Evolutionary conservation across 2,888 invertebrate species (phyloP).

Genomic region (Dendrolimus pini): DNA sequence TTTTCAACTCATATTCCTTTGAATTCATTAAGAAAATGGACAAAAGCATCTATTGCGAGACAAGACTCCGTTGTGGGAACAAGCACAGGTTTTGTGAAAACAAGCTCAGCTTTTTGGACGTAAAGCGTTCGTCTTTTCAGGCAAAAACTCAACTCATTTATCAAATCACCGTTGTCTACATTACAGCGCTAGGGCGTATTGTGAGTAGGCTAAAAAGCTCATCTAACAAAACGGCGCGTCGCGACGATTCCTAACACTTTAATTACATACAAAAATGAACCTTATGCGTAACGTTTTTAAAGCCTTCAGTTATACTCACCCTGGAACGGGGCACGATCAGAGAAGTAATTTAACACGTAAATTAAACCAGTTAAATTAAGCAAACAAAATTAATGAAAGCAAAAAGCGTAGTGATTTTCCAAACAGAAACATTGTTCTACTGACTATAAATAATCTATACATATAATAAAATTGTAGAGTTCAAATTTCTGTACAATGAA

Average conservation of each 20-base stretch:
- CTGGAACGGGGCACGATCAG: slow-evolving; percentile 29
- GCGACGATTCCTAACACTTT: slow-evolving; percentile 26
- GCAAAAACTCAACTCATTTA: slow-evolving; percentile 61
- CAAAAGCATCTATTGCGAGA: slow-evolving; percentile 32
- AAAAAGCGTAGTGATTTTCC: slow-evolving; percentile 46
- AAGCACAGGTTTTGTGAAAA: slow-evolving; percentile 43
- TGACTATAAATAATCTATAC: slow-evolving; percentile 17
- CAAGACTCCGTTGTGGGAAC: slow-evolving; percentile 30
- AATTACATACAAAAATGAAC: slow-evolving; percentile 38
- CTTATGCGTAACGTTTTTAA: slow-evolving; percentile 26
- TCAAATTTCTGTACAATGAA: too few species aligned
- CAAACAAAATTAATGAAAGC: slow-evolving; percentile 56
- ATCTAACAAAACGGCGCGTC: slow-evolving; percentile 44
- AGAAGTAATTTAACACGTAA: slow-evolving; percentile 48
- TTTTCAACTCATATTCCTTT: slow-evolving; percentile 17
- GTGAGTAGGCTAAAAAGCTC: slow-evolving; percentile 61
- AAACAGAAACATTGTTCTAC: slow-evolving; percentile 39
- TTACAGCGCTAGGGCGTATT: slow-evolving; percentile 51
- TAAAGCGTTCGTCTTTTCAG: slow-evolving; percentile 49
- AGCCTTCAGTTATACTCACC: slow-evolving; percentile 13
- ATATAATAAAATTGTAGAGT: too few species aligned
- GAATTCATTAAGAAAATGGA: slow-evolving; percentile 13
- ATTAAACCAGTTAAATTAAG: slow-evolving; percentile 58
- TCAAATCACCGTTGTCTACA: slow-evolving; percentile 67
- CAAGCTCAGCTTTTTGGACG: slow-evolving; percentile 38